Evolutionary conservation across 2,888 invertebrate genomes (phyloP), one percentile per base, ranked within the genome.

Genomic region (Resseliella maxima): DNA sequence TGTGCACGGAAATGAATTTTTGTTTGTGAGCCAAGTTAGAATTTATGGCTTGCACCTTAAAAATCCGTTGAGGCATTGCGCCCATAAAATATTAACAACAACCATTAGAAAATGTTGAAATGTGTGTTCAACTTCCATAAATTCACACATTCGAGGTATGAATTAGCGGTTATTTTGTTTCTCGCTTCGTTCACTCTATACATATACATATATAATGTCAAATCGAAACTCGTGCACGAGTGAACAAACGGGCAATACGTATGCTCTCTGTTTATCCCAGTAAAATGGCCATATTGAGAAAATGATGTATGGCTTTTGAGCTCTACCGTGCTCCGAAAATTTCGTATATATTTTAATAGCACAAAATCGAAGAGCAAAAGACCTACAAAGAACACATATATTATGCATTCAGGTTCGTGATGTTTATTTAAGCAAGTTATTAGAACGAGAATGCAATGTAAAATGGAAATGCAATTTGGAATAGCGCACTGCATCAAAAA

Each of bases 71-170:
- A 59, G 24, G 24, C 35, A 72, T 35, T n/a, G 72, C 12, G 31
- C 72, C 72, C 72, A 72, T 72, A 72, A 72, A 72, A 31, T 72
- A 72, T 72, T 72, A 72, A 72, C n/a, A 72, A 72, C n/a, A 35
- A 15, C 18, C 31, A 31, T 72, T 72, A 15, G 72, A 72, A 59
- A n/a, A 59, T 59, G n/a, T 59, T 59, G 24, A 59, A 72, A 12
- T 10, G 31, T 31, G 31, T 3, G 10, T 18, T 72, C 31, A n/a
- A 72, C 31, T 72, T 72, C 72, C 31, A 72, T 72, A 72, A 72
- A 72, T 72, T 72, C 72, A 72, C 72, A 72, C 72, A 72, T 72
- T n/a, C 24, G 31, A 72, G 27, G 35, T 72, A 31, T 15, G 12
- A 72, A 72, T 72, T 72, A 72, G 72, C 31, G 35, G 72, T 72